Percentiles rank a stretch among this genome's conserved stretches.
phyloP scores from a whole-genome alignment of 2,797 vertebrate species.

The Myotis findleyi region DNA sequence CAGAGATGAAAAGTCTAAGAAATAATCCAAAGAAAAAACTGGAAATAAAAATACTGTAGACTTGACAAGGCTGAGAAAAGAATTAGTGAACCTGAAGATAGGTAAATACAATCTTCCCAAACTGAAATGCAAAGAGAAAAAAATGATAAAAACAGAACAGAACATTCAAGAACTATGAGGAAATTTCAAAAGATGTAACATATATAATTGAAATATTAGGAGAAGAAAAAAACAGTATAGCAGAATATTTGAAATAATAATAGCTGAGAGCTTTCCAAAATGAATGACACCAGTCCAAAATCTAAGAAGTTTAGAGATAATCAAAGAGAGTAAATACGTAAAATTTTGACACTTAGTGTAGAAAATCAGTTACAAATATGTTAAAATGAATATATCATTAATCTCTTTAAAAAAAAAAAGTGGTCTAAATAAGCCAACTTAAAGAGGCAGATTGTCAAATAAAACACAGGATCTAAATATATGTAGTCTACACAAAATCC shows the following conservation, averaged over 20 bases:
- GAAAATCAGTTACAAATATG: not conserved
- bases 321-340: not conserved
- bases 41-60: not conserved
- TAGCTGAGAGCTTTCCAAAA: not conserved
- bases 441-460: not conserved
- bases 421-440: not conserved
- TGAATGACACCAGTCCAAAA: not conserved
- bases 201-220: not conserved
- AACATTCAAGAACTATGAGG: not conserved
- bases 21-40: conserved; percentile 3
- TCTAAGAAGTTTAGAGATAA: not conserved
- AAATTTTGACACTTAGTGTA: not conserved
- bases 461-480: not conserved
- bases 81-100: not conserved
- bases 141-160: not conserved
- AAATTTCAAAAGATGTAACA: conserved; percentile 8
- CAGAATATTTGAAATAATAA: not conserved
- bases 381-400: not conserved
- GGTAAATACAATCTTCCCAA: not conserved
- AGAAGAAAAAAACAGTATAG: not conserved
- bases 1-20: not conserved
- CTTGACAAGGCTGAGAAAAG: not conserved
- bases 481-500: not conserved
- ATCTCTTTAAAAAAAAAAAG: not conserved
- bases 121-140: not conserved